phyloP scores from a whole-genome alignment of 2,113 vertebrate species.

The Gallinago paraguaiae region DNA sequence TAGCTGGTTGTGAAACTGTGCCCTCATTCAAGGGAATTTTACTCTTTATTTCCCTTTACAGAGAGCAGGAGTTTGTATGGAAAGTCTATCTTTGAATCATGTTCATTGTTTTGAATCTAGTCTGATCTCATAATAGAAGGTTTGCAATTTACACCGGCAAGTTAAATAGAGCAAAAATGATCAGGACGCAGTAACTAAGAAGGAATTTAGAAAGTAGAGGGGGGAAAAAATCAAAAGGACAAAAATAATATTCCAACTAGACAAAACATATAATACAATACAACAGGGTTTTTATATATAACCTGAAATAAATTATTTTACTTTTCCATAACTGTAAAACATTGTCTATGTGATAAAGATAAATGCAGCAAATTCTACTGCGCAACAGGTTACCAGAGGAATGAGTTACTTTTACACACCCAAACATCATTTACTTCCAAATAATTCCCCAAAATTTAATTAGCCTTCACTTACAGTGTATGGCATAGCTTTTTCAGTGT shows the following conservation, averaged over 20 bases:
- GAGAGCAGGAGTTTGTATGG: neutral
- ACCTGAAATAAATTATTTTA: neutral
- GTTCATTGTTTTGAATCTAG: neutral
- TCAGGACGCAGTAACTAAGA: neutral
- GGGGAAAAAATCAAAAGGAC: neutral
- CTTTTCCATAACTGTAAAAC: neutral
- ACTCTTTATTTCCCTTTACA: neutral
- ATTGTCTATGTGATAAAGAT: neutral
- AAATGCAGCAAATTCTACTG: neutral
- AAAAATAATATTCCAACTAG: neutral
- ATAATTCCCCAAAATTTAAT: conserved; percentile 1
- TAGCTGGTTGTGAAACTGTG: neutral
- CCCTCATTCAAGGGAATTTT: neutral
- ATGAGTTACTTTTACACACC: neutral
- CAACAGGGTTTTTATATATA: neutral
- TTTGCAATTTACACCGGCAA: neutral
- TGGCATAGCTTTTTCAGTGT: neutral
- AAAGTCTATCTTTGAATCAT: neutral
- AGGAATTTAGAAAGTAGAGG: neutral
- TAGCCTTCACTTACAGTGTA: neutral
- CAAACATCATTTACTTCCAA: neutral
- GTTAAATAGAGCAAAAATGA: neutral
- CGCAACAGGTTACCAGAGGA: neutral
- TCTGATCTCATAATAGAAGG: neutral
- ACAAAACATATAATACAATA: neutral